Base-by-base conservation (phyloP, 2,888 invertebrate genomes). In the Drosophila aldrichi region DNA sequence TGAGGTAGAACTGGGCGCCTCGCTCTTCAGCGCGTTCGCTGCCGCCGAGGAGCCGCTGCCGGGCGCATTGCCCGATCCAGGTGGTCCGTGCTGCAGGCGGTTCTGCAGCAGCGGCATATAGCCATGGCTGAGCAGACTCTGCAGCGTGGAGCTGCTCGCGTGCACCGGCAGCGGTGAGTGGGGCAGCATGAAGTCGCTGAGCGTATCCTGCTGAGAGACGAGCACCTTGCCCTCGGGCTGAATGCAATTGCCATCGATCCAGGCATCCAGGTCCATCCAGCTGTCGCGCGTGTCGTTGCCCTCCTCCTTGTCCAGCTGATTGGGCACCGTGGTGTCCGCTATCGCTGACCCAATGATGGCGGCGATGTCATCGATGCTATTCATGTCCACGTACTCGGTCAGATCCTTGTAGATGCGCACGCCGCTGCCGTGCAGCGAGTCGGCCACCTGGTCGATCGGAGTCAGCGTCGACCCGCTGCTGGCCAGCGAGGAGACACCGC, bases 231-330 rank as follows among this genome's bases (percentile, higher is more conserved):
- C 95, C 75, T 95, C 95, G 78, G 95, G 95, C 77, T 96, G 96
- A 65, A 95, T 95, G 90, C 96, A 97, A 1, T 96, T 96, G 10
- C 95, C 96, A 70, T 96, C 96, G 81, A 97, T 97, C 96, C 96
- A 97, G 65, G 96, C 96, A 76, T 97, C 97, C 59, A 97, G 94
- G 91, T 97, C 97, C 95, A 97, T 96, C 97, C 97, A 97, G 81
- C 96, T 96, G 83, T 97, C 97, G 70, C 96, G 94, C 1, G 96
- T 96, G 57, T 95, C 96, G 90, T 94, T 93, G 1, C 95, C 95
- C 59, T 96, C 96, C 77, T 96, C 96, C 76, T 95, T 95, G n/a
- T 95, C 94, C 70, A 94, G 94, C 65, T 94, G 94, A 79, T 94
- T 95, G n/a, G 96, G 96, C 41, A 97, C 97, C 1, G 97, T 97